These are phyloP conservation scores for Thysanoteuthis rhombus DNA, from an alignment of 2,888 invertebrate species.

Conservation along the genomic window DNA sequence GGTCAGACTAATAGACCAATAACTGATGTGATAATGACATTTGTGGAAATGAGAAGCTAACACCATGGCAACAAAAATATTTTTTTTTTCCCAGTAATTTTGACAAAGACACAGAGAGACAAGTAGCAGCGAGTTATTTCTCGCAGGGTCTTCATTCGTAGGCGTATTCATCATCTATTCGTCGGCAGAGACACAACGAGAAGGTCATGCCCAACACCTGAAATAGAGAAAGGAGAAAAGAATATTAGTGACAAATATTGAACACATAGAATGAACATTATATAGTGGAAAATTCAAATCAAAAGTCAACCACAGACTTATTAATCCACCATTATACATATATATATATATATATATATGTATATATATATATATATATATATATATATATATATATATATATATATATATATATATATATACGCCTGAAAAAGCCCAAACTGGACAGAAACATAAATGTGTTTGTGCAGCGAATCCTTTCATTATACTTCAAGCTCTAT, in stretches of 20 bases:
- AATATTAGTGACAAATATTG: neutral
- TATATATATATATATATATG: no score
- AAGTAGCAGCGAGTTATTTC: neutral
- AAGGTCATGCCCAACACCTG: conserved; percentile 61
- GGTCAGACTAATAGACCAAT: neutral
- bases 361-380: no score
- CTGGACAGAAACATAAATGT: no score
- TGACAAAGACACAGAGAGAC: neutral
- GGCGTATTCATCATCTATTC: conserved; percentile 53
- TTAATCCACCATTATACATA: no score
- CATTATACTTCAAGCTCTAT: no score
- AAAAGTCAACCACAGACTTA: no score
- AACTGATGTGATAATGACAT: neutral
- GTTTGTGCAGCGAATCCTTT: no score
- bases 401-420: no score
- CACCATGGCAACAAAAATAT: conserved; percentile 22
- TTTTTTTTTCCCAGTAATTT: neutral
- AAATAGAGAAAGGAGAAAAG: conserved; percentile 33
- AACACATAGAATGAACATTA: no score
- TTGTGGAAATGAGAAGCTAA: conserved; percentile 22
- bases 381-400: no score
- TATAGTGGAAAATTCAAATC: no score
- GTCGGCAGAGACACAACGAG: conserved; percentile 54
- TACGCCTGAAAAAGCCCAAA: no score
- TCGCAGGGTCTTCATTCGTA: conserved; percentile 39